Percentiles rank a stretch among this genome's conserved stretches.
Conservation (phyloP, 2,888 invertebrate species). For the Cheilosia vulpina region DNA sequence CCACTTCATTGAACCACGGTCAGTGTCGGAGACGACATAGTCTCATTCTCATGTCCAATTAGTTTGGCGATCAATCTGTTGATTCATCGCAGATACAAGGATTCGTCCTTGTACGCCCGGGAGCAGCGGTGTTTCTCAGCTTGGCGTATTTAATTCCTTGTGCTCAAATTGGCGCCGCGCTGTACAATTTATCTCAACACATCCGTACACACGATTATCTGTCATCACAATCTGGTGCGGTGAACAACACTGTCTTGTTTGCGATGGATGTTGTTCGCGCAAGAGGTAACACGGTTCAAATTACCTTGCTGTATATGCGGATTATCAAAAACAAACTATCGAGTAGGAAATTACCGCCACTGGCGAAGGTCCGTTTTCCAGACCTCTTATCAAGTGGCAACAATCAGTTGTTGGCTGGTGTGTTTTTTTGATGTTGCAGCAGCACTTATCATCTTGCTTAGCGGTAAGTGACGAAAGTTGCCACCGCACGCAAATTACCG, state of each 20-base stretch:
- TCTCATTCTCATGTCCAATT: conserved; percentile 60
- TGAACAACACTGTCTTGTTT: conserved; percentile 46
- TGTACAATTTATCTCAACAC: conserved; percentile 45
- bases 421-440: conserved; percentile 48
- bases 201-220: conserved; percentile 59
- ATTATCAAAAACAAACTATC: conserved; percentile 74
- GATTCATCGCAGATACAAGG: conserved; percentile 57
- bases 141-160: conserved; percentile 11
- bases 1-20: conserved; percentile 48
- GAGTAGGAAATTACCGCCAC: conserved; percentile 59
- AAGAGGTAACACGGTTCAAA: conserved; percentile 67
- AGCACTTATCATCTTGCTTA: conserved; percentile 56
- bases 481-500: conserved; percentile 55
- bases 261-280: conserved; percentile 62
- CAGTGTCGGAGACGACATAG: conserved; percentile 34
- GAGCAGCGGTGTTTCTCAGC: conserved; percentile 41
- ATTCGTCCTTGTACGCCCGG: conserved; percentile 72
- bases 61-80: conserved; percentile 66
- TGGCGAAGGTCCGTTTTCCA: conserved; percentile 10
- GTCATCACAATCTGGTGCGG: conserved; percentile 54
- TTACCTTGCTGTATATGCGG: conserved; percentile 41
- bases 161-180: conserved; percentile 61
- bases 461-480: conserved; percentile 72
- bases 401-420: conserved; percentile 54
- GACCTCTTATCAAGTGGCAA: conserved; percentile 52